Evolutionary conservation across 1,140 invertebrate species (phyloP), one percentile per base, ranked within the genome.

Genomic region (Coboldia fuscipes): DNA sequence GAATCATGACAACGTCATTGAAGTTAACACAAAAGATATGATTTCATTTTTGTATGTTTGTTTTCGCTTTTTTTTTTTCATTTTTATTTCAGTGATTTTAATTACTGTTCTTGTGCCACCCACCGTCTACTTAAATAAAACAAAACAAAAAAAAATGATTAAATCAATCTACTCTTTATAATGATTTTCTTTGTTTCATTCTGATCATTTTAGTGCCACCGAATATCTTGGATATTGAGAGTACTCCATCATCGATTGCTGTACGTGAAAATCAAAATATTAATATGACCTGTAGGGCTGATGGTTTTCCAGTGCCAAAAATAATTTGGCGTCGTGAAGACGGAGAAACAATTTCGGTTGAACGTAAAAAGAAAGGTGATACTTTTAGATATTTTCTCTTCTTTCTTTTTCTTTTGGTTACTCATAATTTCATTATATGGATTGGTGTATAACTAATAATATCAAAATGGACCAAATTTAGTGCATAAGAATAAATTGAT

Each of bases 311-410:
- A 1, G 62, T 68, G 3, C 85, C 86, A 2, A 82, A 78, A 54
- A 72, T 90, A 29, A 84, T 75, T 62, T 93, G 86, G 86, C 67
- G 81, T 41, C 61, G 85, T 21, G 85, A 92, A 48, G 84, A 93
- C 51, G 78, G 80, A 9, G 74, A 84, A 53, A 66, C 70, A 27
- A 86, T 90, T 45, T 64, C 64, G 10, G 66, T 83, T 3, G 80
- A 84, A 47, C 69, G 72, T 27, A 69, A 76, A 46, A 76, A 75
- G 56, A 84, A 84, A 75, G 76, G 81, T 83, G 58, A 57, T 44
- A 32, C 17, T n/a, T 32, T 19, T n/a, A 17, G 30, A n/a, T n/a
- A n/a, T n/a, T n/a, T n/a, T n/a, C n/a, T n/a, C n/a, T n/a, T n/a
- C n/a, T n/a, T n/a, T n/a, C n/a, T n/a, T n/a, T n/a, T n/a, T n/a